Conservation (phyloP, 1,140 invertebrate genomes). For the Atta cephalotes region DNA sequence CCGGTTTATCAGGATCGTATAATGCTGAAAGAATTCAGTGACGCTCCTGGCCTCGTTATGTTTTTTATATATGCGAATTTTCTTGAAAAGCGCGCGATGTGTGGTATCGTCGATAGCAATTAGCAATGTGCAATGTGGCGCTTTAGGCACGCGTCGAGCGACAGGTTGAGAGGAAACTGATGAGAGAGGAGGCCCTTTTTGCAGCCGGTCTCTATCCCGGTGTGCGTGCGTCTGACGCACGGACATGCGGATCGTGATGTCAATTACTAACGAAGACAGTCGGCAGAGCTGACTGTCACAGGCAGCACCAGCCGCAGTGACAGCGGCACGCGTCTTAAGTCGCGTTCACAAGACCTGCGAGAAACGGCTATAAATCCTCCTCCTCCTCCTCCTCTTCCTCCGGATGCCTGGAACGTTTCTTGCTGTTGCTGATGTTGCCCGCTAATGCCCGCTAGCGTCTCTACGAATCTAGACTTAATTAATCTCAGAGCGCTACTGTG, state of each 20-base stretch:
- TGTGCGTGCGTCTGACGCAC: constrained; percentile 16
- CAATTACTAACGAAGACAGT: constrained; percentile 75
- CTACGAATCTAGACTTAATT: constrained; percentile 58
- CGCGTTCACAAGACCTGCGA: constrained; percentile 38
- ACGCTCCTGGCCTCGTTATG: constrained; percentile 7
- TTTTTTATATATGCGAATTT: constrained; percentile 26
- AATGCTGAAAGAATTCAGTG: constrained; percentile 18
- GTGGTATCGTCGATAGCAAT: constrained; percentile 26
- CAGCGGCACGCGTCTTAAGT: constrained; percentile 74
- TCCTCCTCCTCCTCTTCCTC: no score
- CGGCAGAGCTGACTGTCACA: constrained; percentile 64
- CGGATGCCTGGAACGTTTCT: constrained; percentile 61
- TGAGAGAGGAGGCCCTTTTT: constrained; percentile 60
- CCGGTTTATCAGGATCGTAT: neutral
- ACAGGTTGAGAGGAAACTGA: constrained; percentile 35
- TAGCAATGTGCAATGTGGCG: constrained; percentile 39
- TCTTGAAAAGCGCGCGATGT: constrained; percentile 27
- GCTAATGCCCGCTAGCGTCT: constrained; percentile 52
- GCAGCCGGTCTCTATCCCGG: constrained; percentile 12
- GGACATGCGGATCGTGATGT: constrained; percentile 68
- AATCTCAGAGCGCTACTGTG: constrained; percentile 42
- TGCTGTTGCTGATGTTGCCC: constrained; percentile 33
- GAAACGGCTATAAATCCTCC: constrained; percentile 64
- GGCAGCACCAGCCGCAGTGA: constrained; percentile 51
- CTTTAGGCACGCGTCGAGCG: constrained; percentile 35